Base-by-base conservation (phyloP, 1,140 invertebrate species). In the Trichonephila inaurata region DNA sequence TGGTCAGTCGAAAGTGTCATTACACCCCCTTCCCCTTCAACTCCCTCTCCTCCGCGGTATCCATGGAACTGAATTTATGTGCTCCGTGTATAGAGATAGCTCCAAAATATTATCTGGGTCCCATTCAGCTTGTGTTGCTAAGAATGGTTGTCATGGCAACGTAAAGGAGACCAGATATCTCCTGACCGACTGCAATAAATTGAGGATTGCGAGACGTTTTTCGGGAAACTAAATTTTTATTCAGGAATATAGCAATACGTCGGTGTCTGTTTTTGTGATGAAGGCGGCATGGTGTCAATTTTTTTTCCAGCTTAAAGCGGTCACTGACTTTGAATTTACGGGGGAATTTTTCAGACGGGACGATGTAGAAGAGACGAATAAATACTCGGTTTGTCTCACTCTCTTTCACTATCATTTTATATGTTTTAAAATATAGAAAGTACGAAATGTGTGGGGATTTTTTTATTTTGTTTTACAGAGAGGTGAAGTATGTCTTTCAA, bases 141-240 rank as follows among this genome's bases (percentile, higher is more conserved):
- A 85, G 60, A 85, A 85, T 66, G 61, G 90, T 92, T 19, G n/a
- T 61, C 90, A 69, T 58, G 90, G 90, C n/a, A 66, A 92, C 81
- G 40, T 10, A 69, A 40, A 66, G 77, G 58, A 81, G 69, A 61
- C 51, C 8, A 83, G 60, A 64, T 85, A 92, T 92, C 77, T 92
- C 82, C 90, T 85, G 90, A 92, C 60, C 60, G 62, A 92, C 61
- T n/a, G 64, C 82, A 83, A 92, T 92, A 92, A 92, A 92, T 92
- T 85, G 60, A 69, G 89, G 72, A 62, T 28, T 61, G 72, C 51
- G 72, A 69, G 44, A 85, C 90, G 18, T 66, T 66, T 85, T 85
- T 33, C n/a, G 72, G 40, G 66, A 60, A 24, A 51, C 90, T 28
- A 14, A 64, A 83, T 92, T 91, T 91, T 92, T 90, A 77, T 81